These are phyloP conservation scores for Sarcophaga bullata DNA, from an alignment of 1,140 invertebrate genomes.

Conservation along the genomic window DNA sequence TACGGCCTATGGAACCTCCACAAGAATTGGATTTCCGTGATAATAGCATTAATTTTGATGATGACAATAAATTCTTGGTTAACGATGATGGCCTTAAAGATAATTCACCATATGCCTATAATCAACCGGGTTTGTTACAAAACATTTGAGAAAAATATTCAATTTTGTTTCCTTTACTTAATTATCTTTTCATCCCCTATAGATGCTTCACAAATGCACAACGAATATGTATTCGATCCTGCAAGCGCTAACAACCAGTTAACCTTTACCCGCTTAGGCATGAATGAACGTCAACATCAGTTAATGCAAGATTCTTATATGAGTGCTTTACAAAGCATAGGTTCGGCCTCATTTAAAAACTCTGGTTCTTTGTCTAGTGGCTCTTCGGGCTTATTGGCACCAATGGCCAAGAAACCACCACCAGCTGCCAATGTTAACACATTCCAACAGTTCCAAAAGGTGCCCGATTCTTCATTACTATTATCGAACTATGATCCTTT, in stretches of 20 bases:
- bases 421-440: slow-evolving; percentile 60
- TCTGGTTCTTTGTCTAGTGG: slow-evolving; percentile 56
- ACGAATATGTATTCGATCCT: slow-evolving; percentile 57
- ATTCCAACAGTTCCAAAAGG: slow-evolving; percentile 82
- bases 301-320: slow-evolving; percentile 62
- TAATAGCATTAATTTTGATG: slow-evolving; percentile 60
- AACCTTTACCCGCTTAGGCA: slow-evolving; percentile 49
- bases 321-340: slow-evolving; percentile 59
- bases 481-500: slow-evolving; percentile 88
- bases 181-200: slow-evolving; percentile 12
- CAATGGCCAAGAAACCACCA: slow-evolving; percentile 51
- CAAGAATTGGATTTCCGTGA: slow-evolving; percentile 74
- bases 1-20: slow-evolving; percentile 59
- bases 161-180: not conserved
- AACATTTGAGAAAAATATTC: not conserved
- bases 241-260: slow-evolving; percentile 51
- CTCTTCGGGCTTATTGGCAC: slow-evolving; percentile 52
- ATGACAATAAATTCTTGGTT: slow-evolving; percentile 66
- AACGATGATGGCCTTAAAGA: slow-evolving; percentile 51
- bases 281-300: slow-evolving; percentile 51
- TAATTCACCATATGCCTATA: slow-evolving; percentile 56
- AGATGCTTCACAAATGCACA: slow-evolving; percentile 61
- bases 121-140: slow-evolving; percentile 62
- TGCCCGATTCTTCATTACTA: slow-evolving; percentile 81
- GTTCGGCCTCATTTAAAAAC: slow-evolving; percentile 61